Base-by-base conservation (phyloP, 2,113 vertebrate genomes). In the Chascanopsetta lugubris region DNA sequence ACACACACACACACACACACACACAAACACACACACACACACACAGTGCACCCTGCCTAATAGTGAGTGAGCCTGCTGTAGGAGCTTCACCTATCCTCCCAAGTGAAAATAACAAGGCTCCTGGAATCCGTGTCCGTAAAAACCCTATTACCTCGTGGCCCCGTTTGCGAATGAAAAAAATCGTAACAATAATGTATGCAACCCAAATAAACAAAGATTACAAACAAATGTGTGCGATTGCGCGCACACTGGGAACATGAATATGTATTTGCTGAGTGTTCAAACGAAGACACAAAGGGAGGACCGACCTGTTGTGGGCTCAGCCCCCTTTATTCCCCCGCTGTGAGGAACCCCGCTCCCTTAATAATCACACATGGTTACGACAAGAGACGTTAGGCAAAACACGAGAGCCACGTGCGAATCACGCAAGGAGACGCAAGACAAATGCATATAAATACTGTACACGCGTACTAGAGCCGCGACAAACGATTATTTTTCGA, bases 331-430 rank as follows among this genome's bases (percentile, higher is more conserved):
- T 79, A n/a, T 75, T 82, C 65, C 62, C 83, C 71, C 70, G 72
- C 77, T 91, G 81, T 75, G 82, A 87, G 83, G 8, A 82, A 82
- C 67, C 66, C 69, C 78, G 80, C 69, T 85, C 75, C 50, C 77
- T 77, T 87, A 91, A 85, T 89, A 84, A 88, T 81, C 83, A 55
- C 79, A 77, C 83, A 80, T 89, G 77, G 72, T 83, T 87, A 88
- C 77, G 79, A 90, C 85, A 84, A 86, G 65, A 78, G 68, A 82
- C 82, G 83, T 88, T 86, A 82, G 61, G 77, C 66, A 80, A 85
- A 82, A 85, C 86, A 80, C 73, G 72, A 64, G 73, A 81, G 60
- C 70, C 66, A 46, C 3, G 40, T 3, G 15, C 55, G 67, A 64
- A 69, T 64, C 63, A 61, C 56, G 72, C 61, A 27, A 67, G 71